Evolutionary conservation across 2,888 invertebrate genomes (phyloP).

Genomic region (Heteropelma amictum): DNA sequence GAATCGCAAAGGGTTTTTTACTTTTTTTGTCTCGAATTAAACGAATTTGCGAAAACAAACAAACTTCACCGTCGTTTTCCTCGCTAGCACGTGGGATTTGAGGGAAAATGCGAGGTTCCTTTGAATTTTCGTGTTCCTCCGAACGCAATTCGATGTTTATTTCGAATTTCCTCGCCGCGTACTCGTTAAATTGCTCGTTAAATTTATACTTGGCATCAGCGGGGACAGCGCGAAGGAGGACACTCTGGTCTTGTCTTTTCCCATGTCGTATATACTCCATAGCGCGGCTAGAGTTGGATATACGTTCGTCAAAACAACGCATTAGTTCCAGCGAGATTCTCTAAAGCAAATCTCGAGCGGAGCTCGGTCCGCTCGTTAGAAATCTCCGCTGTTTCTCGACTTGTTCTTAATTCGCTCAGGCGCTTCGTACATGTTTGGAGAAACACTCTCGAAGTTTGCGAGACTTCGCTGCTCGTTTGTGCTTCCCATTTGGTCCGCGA

Average conservation of each 20-base stretch:
- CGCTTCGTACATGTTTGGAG: conserved; percentile 55
- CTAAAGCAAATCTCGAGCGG: conserved; percentile 2
- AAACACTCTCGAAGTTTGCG: conserved; percentile 3
- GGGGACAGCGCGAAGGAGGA: neutral
- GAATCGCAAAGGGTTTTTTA: too few species aligned
- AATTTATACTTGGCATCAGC: conserved; percentile 36
- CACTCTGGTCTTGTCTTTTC: neutral
- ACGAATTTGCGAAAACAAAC: too few species aligned
- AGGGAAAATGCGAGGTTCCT: neutral
- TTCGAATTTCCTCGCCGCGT: neutral
- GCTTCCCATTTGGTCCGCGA: neutral
- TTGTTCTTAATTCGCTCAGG: conserved; percentile 47
- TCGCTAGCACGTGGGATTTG: neutral
- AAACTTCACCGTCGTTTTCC: too few species aligned
- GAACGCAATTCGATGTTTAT: neutral
- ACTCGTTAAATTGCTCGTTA: conserved; percentile 2
- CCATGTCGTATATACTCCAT: too few species aligned
- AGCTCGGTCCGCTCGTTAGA: conserved; percentile 9
- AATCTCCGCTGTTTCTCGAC: conserved; percentile 35
- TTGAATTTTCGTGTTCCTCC: neutral
- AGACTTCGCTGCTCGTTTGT: neutral
- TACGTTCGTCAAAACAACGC: conserved; percentile 40
- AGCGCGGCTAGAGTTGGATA: too few species aligned
- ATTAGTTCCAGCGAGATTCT: conserved; percentile 35
- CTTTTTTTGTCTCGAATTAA: too few species aligned